These are phyloP conservation scores for Lycocorax pyrrhopterus DNA, from an alignment of 2,113 vertebrate species.

Conservation along the genomic window DNA sequence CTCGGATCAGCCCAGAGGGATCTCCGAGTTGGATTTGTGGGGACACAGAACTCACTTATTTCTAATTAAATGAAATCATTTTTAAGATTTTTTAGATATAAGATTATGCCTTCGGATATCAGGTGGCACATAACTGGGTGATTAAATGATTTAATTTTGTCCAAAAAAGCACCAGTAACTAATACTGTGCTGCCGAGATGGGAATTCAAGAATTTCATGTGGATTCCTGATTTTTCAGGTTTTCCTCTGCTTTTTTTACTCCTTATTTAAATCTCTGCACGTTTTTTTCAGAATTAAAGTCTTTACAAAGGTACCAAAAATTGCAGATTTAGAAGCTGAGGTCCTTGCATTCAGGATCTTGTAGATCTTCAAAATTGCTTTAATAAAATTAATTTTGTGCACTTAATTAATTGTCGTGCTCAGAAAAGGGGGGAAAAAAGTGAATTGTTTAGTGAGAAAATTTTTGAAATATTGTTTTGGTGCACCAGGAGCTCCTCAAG, in stretches of 20 bases:
- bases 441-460: not conserved
- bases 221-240: not conserved
- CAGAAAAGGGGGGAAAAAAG: not conserved
- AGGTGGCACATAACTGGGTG: not conserved
- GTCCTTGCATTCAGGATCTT: not conserved
- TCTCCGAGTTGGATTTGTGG: not conserved
- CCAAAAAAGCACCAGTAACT: not conserved
- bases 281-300: not conserved
- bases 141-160: not conserved
- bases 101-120: not conserved
- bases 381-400: not conserved
- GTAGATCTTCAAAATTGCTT: not conserved
- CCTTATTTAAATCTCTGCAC: not conserved
- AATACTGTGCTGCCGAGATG: not conserved
- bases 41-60: not conserved
- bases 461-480: not conserved
- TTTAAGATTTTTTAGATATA: not conserved
- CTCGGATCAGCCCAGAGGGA: not conserved
- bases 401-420: not conserved
- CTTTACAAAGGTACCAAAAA: not conserved
- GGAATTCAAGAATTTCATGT: not conserved
- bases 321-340: not conserved
- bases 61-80: not conserved
- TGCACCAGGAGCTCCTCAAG: not conserved
- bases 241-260: not conserved